Conservation (phyloP, 2,797 vertebrate species). For the Chiroxiphia lanceolata region DNA sequence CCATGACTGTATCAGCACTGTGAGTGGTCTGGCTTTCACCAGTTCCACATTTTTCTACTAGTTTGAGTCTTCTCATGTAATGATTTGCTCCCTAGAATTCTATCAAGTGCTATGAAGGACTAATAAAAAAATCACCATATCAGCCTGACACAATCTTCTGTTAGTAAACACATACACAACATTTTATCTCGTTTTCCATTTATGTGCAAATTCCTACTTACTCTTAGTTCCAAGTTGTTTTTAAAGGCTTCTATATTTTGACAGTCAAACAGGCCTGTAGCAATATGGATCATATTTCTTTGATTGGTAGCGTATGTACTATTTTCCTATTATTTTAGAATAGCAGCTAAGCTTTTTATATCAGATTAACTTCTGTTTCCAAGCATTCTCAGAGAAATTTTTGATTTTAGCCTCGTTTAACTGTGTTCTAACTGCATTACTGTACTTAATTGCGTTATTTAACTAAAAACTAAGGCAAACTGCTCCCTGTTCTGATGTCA, state of each 20-base stretch:
- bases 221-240: not conserved
- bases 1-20: not conserved
- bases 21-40: not conserved
- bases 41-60: not conserved
- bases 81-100: not conserved
- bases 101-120: not conserved
- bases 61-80: not conserved
- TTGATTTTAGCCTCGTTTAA: not conserved
- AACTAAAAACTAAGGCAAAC: not conserved
- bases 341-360: not conserved
- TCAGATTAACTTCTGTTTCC: not conserved
- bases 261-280: not conserved
- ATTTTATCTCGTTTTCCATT: not conserved
- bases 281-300: not conserved
- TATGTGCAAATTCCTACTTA: not conserved
- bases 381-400: not conserved
- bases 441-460: not conserved
- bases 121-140: not conserved
- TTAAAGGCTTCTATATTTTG: not conserved
- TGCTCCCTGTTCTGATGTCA: not conserved
- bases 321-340: not conserved
- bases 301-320: not conserved
- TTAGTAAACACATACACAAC: not conserved
- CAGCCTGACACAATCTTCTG: not conserved
- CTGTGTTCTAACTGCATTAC: not conserved